phyloP scores from a whole-genome alignment of 2,888 invertebrate species.

The Portevinia maculata region DNA sequence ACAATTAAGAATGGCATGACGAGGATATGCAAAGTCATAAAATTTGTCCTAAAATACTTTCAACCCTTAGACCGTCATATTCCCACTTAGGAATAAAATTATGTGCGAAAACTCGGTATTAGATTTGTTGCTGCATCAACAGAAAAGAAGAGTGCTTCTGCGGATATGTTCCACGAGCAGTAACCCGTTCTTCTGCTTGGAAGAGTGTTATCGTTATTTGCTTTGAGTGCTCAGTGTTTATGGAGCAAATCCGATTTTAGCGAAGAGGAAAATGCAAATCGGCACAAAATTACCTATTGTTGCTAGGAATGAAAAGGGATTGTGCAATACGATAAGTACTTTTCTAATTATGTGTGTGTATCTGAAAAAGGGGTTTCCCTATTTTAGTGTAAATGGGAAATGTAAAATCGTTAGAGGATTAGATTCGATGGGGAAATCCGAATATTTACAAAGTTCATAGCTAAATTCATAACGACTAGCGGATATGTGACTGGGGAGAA shows the following conservation, averaged over 20 bases:
- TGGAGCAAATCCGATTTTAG: constrained; percentile 54
- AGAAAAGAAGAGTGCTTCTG: constrained; percentile 10
- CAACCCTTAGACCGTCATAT: constrained; percentile 18
- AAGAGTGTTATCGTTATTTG: constrained; percentile 8
- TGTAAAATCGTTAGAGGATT: not conserved
- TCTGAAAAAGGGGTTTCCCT: constrained; percentile 15
- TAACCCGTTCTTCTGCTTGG: constrained; percentile 21
- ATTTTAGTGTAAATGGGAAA: constrained; percentile 5
- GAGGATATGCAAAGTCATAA: not conserved
- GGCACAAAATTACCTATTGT: constrained; percentile 52
- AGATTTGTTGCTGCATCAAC: constrained; percentile 46
- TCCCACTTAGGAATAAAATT: constrained; percentile 39
- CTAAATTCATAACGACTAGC: not conserved
- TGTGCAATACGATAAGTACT: too few relatives aligned
- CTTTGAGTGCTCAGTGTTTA: constrained; percentile 51
- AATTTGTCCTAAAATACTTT: constrained; percentile 33
- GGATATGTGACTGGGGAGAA: not conserved
- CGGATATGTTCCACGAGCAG: constrained; percentile 7
- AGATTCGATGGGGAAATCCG: not conserved
- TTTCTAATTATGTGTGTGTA: too few relatives aligned
- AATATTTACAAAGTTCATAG: not conserved
- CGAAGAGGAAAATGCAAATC: constrained; percentile 42
- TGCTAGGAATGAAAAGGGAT: too few relatives aligned
- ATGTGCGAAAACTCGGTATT: constrained; percentile 18
- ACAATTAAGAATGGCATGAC: constrained; percentile 46